Evolutionary conservation across 2,888 invertebrate genomes (phyloP).

Genomic region (Cotesia congregata): DNA sequence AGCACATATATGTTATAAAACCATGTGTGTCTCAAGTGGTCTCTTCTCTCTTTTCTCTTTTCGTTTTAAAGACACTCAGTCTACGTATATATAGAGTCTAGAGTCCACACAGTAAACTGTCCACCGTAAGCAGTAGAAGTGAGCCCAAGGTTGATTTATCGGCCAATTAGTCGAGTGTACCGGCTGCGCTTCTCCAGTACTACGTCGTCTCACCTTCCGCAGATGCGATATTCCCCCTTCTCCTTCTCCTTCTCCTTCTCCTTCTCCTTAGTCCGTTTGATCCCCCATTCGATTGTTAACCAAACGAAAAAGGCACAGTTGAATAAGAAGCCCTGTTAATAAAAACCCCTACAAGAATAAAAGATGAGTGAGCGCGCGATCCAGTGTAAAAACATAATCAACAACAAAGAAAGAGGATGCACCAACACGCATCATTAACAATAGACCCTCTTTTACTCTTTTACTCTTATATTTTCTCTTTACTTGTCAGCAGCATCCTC

Average conservation of each 20-base stretch:
- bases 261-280: too few species aligned
- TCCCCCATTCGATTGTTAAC: conserved; percentile 5
- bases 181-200: conserved; percentile 63
- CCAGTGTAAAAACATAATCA: neutral
- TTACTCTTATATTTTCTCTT: neutral
- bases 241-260: too few species aligned
- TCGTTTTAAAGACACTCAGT: too few species aligned
- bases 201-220: conserved; percentile 65
- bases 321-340: conserved; percentile 16
- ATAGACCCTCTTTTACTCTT: neutral
- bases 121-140: conserved; percentile 51
- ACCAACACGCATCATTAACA: conserved; percentile 1
- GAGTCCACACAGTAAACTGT: neutral
- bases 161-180: conserved; percentile 69
- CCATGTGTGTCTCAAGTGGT: too few species aligned
- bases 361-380: neutral
- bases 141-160: conserved; percentile 69
- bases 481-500: neutral
- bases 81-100: too few species aligned
- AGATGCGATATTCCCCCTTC: conserved; percentile 57
- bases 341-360: neutral
- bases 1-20: too few species aligned
- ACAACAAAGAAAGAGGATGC: neutral
- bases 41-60: too few species aligned
- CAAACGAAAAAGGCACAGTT: conserved; percentile 36